These are phyloP conservation scores for Nomada goodeniana DNA, from an alignment of 2,888 invertebrate species.

Conservation along the genomic window DNA sequence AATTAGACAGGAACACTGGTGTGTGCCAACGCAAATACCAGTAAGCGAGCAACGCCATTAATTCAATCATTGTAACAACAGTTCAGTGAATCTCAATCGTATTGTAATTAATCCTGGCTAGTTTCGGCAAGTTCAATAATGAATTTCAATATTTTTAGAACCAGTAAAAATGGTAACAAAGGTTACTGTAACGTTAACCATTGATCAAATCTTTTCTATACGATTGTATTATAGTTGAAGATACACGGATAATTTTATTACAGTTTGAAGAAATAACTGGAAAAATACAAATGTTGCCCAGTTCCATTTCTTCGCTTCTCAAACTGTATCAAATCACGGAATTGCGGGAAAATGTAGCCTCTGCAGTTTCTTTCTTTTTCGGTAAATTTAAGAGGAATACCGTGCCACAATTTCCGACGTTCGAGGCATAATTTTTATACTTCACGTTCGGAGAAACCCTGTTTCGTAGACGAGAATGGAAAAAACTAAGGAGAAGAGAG, in stretches of 20 bases:
- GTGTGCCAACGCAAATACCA: neutral
- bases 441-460: constrained; percentile 14
- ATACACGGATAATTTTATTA: too few species aligned
- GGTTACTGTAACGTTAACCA: too few species aligned
- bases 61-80: neutral
- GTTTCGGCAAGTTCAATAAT: neutral
- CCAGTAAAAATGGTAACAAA: too few species aligned
- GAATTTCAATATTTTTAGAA: neutral
- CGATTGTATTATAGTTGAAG: too few species aligned
- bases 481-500: neutral
- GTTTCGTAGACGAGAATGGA: neutral
- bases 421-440: constrained; percentile 24
- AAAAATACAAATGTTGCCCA: neutral
- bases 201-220: too few species aligned
- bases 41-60: neutral
- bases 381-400: constrained; percentile 5
- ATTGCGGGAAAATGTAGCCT: neutral
- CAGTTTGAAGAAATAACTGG: neutral
- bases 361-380: constrained; percentile 1
- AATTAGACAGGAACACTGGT: neutral
- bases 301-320: neutral
- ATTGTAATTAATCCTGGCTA: neutral
- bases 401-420: constrained; percentile 8
- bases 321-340: neutral
- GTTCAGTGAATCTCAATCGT: neutral